Percentiles rank a stretch among this genome's conserved stretches.
Evolutionary conservation across 2,888 invertebrate species (phyloP).

Genomic region (Melanostoma scalare): DNA sequence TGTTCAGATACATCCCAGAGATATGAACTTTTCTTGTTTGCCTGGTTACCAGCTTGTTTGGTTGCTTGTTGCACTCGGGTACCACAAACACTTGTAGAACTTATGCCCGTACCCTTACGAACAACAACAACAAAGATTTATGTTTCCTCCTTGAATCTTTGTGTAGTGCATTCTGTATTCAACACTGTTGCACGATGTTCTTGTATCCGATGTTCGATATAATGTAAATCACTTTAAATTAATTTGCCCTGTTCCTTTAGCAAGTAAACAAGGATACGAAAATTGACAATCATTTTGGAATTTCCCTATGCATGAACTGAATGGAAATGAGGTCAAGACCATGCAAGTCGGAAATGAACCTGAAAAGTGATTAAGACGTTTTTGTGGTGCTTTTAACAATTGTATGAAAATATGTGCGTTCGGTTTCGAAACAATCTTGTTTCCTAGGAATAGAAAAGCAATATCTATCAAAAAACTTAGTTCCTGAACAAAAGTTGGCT

Average conservation of each 20-base stretch:
- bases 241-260: conserved; percentile 21
- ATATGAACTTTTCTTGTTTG: conserved; percentile 59
- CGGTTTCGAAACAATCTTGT: no score
- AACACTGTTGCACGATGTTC: conserved; percentile 64
- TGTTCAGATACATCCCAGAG: conserved; percentile 58
- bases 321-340: conserved; percentile 42
- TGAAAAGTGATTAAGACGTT: no score
- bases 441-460: no score
- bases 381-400: no score
- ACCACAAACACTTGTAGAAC: conserved; percentile 47
- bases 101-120: conserved; percentile 33
- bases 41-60: conserved; percentile 13
- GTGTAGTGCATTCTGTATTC: conserved; percentile 48
- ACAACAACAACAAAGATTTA: conserved; percentile 38
- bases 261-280: not conserved
- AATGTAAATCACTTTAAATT: conserved; percentile 71
- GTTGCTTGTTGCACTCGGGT: conserved; percentile 4
- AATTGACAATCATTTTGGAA: conserved; percentile 8
- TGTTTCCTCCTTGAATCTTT: conserved; percentile 43
- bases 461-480: no score
- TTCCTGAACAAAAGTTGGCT: no score
- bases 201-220: conserved; percentile 69
- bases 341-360: not conserved
- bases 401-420: no score
- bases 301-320: conserved; percentile 3